Conservation (phyloP, 2,113 vertebrate species). For the Campylomormyrus tamandua region DNA sequence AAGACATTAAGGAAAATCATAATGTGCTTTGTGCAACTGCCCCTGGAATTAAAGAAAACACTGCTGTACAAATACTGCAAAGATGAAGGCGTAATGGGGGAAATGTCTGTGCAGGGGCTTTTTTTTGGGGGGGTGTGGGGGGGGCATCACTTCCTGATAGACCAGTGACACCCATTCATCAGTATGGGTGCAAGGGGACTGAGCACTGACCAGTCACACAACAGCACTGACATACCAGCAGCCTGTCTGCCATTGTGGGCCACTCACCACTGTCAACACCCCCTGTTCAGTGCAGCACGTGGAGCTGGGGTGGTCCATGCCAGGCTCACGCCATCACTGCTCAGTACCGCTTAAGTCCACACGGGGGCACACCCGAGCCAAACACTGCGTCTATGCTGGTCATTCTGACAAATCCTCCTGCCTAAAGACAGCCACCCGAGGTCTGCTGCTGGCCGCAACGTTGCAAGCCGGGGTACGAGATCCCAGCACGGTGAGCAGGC, state of each 20-base stretch:
- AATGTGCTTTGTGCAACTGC: slow-evolving; percentile 98
- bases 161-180: slow-evolving; percentile 10
- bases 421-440: not conserved
- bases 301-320: not conserved
- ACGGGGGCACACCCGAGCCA: not conserved
- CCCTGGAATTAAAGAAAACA: slow-evolving; percentile 64
- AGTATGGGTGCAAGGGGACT: not conserved
- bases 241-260: no score
- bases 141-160: not conserved
- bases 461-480: not conserved
- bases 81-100: slow-evolving; percentile 58
- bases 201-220: not conserved
- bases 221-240: not conserved
- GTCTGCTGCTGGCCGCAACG: not conserved
- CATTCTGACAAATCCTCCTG: not conserved
- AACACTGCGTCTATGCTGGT: not conserved
- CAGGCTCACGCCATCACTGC: not conserved
- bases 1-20: slow-evolving; percentile 52
- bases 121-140: no score
- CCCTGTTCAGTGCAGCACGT: no score
- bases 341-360: not conserved
- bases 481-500: slow-evolving; percentile 59
- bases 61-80: slow-evolving; percentile 76
- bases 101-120: not conserved
- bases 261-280: no score